Percentiles rank a stretch among this genome's conserved stretches.
These are phyloP conservation scores for Chauna torquata DNA, from an alignment of 2,113 vertebrate species.

Conservation along the genomic window DNA sequence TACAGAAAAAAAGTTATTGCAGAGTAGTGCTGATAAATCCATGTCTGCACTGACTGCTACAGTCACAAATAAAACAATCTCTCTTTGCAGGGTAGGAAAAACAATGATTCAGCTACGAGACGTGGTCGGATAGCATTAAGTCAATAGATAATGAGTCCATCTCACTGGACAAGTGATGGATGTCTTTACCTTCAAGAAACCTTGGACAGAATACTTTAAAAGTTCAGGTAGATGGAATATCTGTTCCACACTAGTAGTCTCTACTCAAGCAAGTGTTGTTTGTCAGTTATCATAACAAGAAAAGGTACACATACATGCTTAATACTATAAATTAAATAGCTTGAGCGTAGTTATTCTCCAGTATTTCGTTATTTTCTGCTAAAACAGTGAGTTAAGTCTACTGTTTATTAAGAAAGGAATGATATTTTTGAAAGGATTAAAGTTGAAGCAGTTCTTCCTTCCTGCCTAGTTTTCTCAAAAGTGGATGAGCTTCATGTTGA, in stretches of 20 bases:
- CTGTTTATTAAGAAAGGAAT: neutral
- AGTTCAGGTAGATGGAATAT: neutral
- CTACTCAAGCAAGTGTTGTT: neutral
- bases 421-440: neutral
- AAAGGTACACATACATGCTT: fast-evolving
- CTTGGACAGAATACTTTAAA: neutral
- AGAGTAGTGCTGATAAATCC: neutral
- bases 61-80: neutral
- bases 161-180: neutral
- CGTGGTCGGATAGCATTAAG: neutral
- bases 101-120: neutral
- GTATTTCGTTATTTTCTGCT: neutral
- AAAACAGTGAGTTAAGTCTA: neutral
- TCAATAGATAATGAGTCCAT: neutral
- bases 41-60: neutral
- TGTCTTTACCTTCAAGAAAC: neutral
- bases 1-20: neutral
- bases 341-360: neutral
- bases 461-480: neutral
- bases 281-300: neutral
- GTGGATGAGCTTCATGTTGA: neutral
- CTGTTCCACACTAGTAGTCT: neutral
- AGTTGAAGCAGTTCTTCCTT: neutral
- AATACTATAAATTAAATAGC: neutral
- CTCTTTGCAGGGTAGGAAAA: neutral